phyloP scores from a whole-genome alignment of 2,113 vertebrate species.

The Pavo muticus region DNA sequence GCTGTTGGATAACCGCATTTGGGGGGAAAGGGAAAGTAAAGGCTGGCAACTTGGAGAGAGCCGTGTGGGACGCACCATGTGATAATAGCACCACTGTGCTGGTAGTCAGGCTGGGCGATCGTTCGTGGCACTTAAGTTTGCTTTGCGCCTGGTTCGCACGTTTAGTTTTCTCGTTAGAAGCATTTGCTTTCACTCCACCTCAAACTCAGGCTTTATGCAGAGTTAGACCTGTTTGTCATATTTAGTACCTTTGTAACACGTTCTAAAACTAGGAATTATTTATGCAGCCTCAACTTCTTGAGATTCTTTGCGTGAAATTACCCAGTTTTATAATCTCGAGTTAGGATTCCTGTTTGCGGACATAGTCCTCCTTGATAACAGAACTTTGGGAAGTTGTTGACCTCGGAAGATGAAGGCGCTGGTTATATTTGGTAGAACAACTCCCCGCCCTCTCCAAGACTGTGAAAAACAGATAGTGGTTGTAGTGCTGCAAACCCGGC shows the following conservation, averaged over 20 bases:
- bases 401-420: slow-evolving; percentile 54
- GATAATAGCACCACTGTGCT: not conserved
- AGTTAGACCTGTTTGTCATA: not conserved
- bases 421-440: slow-evolving; percentile 51
- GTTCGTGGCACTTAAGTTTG: not conserved
- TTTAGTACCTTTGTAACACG: not conserved
- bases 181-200: not conserved
- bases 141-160: not conserved
- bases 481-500: slow-evolving; percentile 22
- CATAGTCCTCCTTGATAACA: not conserved
- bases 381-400: slow-evolving; percentile 67
- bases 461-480: slow-evolving; percentile 54
- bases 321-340: not conserved
- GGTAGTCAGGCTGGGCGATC: not conserved
- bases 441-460: slow-evolving; percentile 52
- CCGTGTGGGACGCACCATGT: not conserved
- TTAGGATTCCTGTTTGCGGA: not conserved
- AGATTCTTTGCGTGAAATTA: not conserved
- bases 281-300: not conserved
- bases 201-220: not conserved
- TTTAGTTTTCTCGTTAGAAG: not conserved
- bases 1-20: not conserved
- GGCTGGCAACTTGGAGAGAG: not conserved
- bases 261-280: not conserved
- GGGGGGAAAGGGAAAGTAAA: not conserved